These are phyloP conservation scores for Meda fulgida DNA, from an alignment of 2,797 vertebrate genomes.

Conservation along the genomic window DNA sequence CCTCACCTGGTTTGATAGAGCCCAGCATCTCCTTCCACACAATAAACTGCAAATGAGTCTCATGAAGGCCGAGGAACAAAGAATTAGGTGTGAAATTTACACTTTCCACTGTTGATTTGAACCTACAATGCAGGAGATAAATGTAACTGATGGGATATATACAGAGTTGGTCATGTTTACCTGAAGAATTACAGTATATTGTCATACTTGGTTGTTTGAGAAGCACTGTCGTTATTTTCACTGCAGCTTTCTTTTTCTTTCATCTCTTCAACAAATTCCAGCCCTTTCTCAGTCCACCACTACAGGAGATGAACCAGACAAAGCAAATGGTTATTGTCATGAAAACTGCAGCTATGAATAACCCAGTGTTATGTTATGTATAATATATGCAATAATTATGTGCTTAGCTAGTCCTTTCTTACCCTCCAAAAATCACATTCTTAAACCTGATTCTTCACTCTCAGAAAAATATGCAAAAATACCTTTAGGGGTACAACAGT, in stretches of 20 bases:
- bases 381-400: not conserved
- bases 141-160: slow-evolving; percentile 1
- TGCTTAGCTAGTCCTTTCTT: not conserved
- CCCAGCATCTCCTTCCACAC: slow-evolving; percentile 64
- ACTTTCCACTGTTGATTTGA: slow-evolving; percentile 48
- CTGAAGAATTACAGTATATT: not conserved
- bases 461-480: not conserved
- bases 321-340: not conserved
- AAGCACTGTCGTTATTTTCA: slow-evolving; percentile 27
- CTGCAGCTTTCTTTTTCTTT: slow-evolving; percentile 32
- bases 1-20: slow-evolving; percentile 60
- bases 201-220: slow-evolving; percentile 42
- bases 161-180: not conserved
- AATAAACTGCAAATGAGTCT: slow-evolving; percentile 63
- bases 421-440: not conserved
- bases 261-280: slow-evolving; percentile 47
- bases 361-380: not conserved
- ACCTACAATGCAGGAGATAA: slow-evolving; percentile 46
- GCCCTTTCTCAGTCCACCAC: slow-evolving; percentile 63
- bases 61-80: slow-evolving; percentile 61
- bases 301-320: slow-evolving; percentile 39
- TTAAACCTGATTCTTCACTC: not conserved
- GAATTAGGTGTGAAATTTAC: slow-evolving; percentile 45
- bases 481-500: not conserved
- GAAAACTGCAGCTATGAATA: not conserved